Conservation (phyloP, 2,113 vertebrate species). For the Calypte anna region DNA sequence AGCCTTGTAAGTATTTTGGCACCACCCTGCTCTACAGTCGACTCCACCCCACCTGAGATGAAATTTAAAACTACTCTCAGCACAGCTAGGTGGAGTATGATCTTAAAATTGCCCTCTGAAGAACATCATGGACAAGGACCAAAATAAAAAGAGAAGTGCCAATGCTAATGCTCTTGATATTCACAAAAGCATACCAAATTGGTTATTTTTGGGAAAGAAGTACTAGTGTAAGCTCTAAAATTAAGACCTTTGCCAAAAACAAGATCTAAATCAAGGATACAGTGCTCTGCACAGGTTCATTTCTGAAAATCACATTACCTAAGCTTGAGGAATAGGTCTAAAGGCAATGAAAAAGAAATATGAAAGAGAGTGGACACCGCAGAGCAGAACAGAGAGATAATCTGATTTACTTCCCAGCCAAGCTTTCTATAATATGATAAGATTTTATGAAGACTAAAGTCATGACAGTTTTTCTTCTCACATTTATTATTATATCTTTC, state of each 20-base stretch:
- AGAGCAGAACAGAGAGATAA: neutral
- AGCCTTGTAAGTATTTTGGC: neutral
- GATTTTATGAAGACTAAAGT: neutral
- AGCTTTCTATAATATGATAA: neutral
- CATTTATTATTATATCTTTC: neutral
- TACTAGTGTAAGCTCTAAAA: neutral
- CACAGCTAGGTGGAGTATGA: neutral
- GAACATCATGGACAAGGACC: neutral
- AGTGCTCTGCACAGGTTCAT: neutral
- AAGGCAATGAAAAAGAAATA: neutral
- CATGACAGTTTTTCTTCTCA: neutral
- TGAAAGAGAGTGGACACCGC: neutral
- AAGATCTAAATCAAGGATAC: neutral
- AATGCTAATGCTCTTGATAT: neutral
- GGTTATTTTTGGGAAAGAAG: neutral
- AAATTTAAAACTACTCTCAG: neutral
- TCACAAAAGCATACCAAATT: neutral
- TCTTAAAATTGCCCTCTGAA: neutral
- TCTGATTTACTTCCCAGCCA: neutral
- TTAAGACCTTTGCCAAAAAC: neutral
- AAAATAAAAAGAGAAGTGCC: neutral
- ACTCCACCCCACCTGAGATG: neutral
- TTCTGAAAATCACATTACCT: neutral
- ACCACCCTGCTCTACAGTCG: neutral
- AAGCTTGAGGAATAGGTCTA: neutral